Evolutionary conservation across 2,113 vertebrate genomes (phyloP), one percentile per base, ranked within the genome.

Genomic region (Parus major): DNA sequence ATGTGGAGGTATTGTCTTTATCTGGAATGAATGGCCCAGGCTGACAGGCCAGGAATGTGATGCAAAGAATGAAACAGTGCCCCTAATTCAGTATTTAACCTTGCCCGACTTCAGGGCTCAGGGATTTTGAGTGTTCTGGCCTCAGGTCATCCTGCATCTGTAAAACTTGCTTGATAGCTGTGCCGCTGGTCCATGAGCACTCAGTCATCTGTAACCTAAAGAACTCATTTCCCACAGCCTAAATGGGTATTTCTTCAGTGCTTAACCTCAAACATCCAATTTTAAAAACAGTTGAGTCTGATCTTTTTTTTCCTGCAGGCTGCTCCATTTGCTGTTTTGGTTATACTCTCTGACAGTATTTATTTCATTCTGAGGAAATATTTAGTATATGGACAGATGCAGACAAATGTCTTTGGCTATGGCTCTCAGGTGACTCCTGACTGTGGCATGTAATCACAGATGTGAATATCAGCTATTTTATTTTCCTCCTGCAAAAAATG

Each of bases 261-360:
- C 61, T 91, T 94, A 86, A 91, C 56, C 52, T 95, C 81, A 81
- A 91, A 86, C 41, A 71, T 27, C 33, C 55, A 71, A 57, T 95
- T 92, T 55, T 76, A 59, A 90, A 91, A 88, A 55, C 60, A 73
- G 52, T 75, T 35, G 35, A 86, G n/a, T 57, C 21, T 78, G 46
- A 28, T 78, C 5, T 47, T 79, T 90, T 91, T 69, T 78, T 60
- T 44, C 70, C 66, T 95, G 39, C 21, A 79, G 70, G 50, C 78
- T 80, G 25, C 39, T 92, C 25, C 53, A 50, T 27, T 76, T 85
- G 20, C 39, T 80, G 7, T 61, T 82, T 76, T 53, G 47, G 31
- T 73, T 91, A 39, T 42, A 61, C 15, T 55, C 47, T 36, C 49
- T 57, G 66, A 22, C 78, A 71, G 18, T 46, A 65, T 79, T 86